Conservation (phyloP, 2,797 vertebrate species). For the Pachyuromys duprasi region DNA sequence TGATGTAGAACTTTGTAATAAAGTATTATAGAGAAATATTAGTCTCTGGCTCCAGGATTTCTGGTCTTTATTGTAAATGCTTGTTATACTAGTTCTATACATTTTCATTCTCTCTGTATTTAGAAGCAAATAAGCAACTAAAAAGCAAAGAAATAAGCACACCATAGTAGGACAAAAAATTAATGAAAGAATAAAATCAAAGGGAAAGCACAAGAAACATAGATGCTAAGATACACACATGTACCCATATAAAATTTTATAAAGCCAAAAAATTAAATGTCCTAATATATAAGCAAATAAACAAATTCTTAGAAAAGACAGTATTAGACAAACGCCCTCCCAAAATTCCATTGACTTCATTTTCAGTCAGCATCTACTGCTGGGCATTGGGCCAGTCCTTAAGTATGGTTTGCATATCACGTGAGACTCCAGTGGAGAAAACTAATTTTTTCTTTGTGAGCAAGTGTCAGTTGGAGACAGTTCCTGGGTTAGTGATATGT, state of each 20-base stretch:
- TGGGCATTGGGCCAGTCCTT: background rate
- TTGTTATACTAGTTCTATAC: background rate
- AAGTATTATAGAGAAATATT: background rate
- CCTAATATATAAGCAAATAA: background rate
- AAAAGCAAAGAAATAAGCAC: background rate
- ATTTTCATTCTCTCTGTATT: background rate
- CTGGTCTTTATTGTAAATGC: background rate
- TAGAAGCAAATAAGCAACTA: background rate
- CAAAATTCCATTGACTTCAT: background rate
- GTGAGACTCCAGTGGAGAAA: background rate
- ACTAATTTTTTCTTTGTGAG: background rate
- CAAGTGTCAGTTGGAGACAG: background rate
- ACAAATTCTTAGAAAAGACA: background rate
- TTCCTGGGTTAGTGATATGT: background rate
- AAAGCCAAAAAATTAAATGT: background rate
- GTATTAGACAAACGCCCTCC: background rate
- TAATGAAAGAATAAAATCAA: background rate
- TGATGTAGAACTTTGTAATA: background rate
- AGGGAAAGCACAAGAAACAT: too few relatives aligned
- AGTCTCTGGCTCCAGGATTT: background rate
- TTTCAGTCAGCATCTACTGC: background rate
- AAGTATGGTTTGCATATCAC: background rate
- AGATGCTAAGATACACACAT: too few relatives aligned
- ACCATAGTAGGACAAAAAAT: too few relatives aligned
- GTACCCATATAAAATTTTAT: background rate